phyloP scores from a whole-genome alignment of 2,888 invertebrate genomes.

The Chirona hameri region DNA sequence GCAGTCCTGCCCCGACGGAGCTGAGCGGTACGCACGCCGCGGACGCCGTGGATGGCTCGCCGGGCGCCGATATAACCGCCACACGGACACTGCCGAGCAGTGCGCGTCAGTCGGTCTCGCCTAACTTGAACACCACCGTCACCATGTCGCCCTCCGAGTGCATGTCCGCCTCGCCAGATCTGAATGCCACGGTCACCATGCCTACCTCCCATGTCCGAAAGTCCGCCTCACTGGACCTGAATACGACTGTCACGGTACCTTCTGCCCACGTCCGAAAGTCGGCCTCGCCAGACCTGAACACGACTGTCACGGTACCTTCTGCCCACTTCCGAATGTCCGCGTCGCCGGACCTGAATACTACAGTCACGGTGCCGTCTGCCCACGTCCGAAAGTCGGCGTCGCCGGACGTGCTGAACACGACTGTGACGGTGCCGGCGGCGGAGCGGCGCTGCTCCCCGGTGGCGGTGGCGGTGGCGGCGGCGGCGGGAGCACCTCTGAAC shows the following conservation, averaged over 20 bases:
- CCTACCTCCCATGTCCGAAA: neutral
- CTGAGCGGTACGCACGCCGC: no score
- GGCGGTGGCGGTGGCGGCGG: no score
- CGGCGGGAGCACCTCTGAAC: no score
- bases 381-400: neutral
- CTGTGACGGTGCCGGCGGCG: neutral
- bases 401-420: neutral
- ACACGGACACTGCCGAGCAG: no score
- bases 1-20: no score
- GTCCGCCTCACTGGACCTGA: neutral
- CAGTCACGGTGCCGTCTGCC: neutral
- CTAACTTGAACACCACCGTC: neutral
- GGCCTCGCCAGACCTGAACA: neutral
- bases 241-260: neutral
- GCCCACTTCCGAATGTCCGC: neutral
- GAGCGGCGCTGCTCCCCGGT: neutral
- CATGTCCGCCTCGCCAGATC: neutral
- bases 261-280: neutral
- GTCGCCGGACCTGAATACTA: neutral
- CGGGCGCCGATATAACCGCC: no score
- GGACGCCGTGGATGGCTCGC: no score
- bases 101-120: no score
- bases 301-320: neutral
- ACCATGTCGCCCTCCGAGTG: no score
- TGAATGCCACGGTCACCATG: neutral